Percentiles rank a stretch among this genome's conserved stretches.
These are phyloP conservation scores for Andinoacara biseriatus DNA, from an alignment of 2,113 vertebrate genomes.

Conservation along the genomic window DNA sequence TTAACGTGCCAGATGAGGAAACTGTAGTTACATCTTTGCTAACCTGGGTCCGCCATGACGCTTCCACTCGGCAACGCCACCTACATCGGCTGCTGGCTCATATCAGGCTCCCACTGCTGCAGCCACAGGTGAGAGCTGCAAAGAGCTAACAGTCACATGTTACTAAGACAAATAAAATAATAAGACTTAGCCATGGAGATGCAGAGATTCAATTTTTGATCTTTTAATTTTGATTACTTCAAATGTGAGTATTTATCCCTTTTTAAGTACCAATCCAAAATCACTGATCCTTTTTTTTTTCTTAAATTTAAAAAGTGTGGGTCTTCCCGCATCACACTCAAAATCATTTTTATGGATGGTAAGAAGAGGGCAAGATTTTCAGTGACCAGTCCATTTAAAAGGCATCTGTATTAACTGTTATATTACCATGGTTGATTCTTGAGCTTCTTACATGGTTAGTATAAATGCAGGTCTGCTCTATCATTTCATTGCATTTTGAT, in stretches of 20 bases:
- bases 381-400: background rate
- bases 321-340: background rate
- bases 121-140: slow-evolving; percentile 87
- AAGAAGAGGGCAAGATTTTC: background rate
- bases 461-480: background rate
- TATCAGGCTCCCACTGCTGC: slow-evolving; percentile 92
- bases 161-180: background rate
- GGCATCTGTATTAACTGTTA: background rate
- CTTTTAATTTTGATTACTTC: too few species aligned
- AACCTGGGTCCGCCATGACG: slow-evolving; percentile 91
- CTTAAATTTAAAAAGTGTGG: background rate
- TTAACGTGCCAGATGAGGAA: slow-evolving; percentile 97
- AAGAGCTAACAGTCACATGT: background rate
- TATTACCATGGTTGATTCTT: background rate
- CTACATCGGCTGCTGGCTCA: slow-evolving; percentile 90
- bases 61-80: slow-evolving; percentile 83
- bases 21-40: slow-evolving; percentile 92
- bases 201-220: background rate
- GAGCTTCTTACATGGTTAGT: background rate
- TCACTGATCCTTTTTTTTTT: background rate
- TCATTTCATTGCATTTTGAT: background rate
- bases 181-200: background rate
- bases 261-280: background rate
- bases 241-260: too few species aligned
- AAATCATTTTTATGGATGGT: background rate